A percentile compares a stretch with the other conserved stretches of the same genome.
Evolutionary conservation across 2,888 invertebrate genomes (phyloP).

Genomic region (Ormyrus labotus): DNA sequence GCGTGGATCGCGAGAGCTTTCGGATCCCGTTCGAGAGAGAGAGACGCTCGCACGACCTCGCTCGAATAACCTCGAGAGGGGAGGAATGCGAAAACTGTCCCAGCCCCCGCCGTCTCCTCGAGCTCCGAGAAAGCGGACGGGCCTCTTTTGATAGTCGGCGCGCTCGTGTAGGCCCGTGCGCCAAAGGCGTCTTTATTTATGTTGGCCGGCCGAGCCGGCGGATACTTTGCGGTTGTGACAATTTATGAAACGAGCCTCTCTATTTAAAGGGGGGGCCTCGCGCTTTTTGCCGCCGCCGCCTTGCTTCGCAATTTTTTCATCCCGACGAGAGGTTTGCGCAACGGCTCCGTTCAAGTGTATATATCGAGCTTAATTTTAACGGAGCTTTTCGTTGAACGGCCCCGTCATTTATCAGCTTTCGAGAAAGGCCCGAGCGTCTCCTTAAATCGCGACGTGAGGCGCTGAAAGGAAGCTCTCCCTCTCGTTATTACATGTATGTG

Average conservation of each 20-base stretch:
- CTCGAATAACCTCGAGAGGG: neutral
- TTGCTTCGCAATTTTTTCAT: too few relatives aligned
- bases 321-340: too few relatives aligned
- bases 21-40: neutral
- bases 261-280: neutral
- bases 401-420: slow-evolving; percentile 15
- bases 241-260: slow-evolving; percentile 12
- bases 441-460: neutral
- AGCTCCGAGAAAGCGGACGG: neutral
- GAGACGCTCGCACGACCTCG: neutral
- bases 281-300: neutral
- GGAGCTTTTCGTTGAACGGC: too few relatives aligned
- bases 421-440: neutral
- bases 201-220: neutral
- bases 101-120: too few relatives aligned
- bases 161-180: neutral
- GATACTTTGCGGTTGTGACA: slow-evolving; percentile 7
- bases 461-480: slow-evolving; percentile 26
- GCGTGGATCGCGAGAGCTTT: too few relatives aligned
- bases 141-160: slow-evolving; percentile 10
- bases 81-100: slow-evolving; percentile 24
- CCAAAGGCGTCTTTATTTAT: slow-evolving; percentile 32
- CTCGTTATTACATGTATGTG: slow-evolving; percentile 1
- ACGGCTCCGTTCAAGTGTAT: too few relatives aligned
- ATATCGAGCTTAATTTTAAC: too few relatives aligned